Conservation (phyloP, 2,113 vertebrate genomes). For the Cryptotis parvus region DNA sequence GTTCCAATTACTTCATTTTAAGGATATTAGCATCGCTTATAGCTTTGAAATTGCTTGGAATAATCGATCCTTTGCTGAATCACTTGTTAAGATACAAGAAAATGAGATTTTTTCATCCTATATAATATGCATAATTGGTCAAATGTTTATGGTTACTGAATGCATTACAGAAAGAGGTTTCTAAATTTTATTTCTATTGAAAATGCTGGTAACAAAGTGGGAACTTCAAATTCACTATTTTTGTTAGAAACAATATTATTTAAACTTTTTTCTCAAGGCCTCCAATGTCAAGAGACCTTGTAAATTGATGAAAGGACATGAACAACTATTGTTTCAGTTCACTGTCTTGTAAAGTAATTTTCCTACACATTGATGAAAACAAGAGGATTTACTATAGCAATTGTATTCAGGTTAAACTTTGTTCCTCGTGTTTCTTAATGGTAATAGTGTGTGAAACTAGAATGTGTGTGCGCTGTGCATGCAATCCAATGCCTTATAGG, state of each 20-base stretch:
- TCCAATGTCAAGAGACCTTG: slow-evolving; percentile 17
- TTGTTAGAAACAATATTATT: no score
- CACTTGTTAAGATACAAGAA: slow-evolving; percentile 32
- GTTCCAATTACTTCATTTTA: slow-evolving; percentile 57
- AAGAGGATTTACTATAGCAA: slow-evolving; percentile 21
- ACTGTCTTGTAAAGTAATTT: slow-evolving; percentile 29
- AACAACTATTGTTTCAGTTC: slow-evolving; percentile 32
- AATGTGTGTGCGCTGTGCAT: neutral
- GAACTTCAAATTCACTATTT: no score
- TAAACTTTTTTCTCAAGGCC: no score
- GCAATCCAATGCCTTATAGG: neutral
- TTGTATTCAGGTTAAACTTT: neutral
- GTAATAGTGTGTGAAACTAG: neutral
- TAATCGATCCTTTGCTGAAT: slow-evolving; percentile 9
- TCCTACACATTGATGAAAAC: slow-evolving; percentile 21
- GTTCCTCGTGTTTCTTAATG: neutral
- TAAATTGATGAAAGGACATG: neutral
- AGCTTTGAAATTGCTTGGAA: slow-evolving; percentile 50
- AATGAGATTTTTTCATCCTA: neutral
- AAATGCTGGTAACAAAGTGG: neutral
- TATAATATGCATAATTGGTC: neutral
- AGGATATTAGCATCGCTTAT: slow-evolving; percentile 14
- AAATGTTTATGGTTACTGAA: slow-evolving; percentile 6
- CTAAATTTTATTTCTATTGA: neutral
- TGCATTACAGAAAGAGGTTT: neutral